A percentile compares a stretch with the other conserved stretches of the same genome.
Evolutionary conservation across 2,797 vertebrate species (phyloP).

Genomic region (Megaceryle alcyon): DNA sequence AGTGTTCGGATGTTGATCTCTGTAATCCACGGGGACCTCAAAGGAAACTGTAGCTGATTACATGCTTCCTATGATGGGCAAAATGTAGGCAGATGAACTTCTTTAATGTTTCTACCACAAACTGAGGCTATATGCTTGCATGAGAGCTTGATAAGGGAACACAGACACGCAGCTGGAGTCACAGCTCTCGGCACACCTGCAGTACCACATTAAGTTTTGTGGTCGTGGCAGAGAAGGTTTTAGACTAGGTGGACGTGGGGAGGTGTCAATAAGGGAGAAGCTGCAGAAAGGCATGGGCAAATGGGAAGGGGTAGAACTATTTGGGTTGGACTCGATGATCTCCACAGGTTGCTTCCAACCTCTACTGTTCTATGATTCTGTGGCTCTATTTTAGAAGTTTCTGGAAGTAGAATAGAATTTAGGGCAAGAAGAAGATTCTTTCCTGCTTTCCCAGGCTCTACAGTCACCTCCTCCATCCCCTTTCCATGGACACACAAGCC

Average conservation of each 20-base stretch:
- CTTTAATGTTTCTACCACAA: neutral
- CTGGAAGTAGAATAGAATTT: neutral
- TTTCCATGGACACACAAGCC: too few species aligned
- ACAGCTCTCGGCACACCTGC: neutral
- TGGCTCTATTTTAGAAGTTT: neutral
- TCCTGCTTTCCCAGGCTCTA: neutral
- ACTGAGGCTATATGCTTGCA: neutral
- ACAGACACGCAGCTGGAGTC: neutral
- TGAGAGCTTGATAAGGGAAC: neutral
- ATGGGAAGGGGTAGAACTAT: neutral
- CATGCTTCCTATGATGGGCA: neutral
- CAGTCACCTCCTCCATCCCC: too few species aligned
- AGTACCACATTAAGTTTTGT: neutral
- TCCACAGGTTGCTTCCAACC: too few species aligned
- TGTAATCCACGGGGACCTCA: neutral
- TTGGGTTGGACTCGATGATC: too few species aligned
- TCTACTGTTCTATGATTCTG: neutral
- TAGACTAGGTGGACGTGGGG: neutral
- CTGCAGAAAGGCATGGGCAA: neutral
- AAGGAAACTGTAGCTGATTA: neutral
- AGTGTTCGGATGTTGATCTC: neutral
- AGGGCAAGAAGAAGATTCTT: neutral
- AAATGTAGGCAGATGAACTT: neutral
- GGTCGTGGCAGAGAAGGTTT: neutral
- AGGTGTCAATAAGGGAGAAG: neutral